These are phyloP conservation scores for Mesoligia furuncula DNA, from an alignment of 2,888 invertebrate species.

Conservation along the genomic window DNA sequence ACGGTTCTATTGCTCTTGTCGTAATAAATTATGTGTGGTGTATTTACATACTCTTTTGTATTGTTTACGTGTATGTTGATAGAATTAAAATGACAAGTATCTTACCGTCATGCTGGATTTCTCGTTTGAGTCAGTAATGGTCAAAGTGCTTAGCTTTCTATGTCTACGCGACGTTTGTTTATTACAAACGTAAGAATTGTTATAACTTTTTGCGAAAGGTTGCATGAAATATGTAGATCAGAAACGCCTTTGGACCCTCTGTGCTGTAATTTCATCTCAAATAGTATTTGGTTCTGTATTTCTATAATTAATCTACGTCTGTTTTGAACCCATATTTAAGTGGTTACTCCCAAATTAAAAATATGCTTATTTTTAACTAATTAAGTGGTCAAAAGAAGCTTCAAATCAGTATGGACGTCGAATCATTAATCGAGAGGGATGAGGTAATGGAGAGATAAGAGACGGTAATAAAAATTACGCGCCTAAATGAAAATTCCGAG, in stretches of 20 bases:
- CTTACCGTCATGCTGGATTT: not conserved
- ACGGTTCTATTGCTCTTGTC: slow-evolving; percentile 41
- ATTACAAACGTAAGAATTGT: slow-evolving; percentile 1
- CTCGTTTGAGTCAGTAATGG: not conserved
- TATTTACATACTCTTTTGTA: not conserved
- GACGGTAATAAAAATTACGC: slow-evolving; percentile 1
- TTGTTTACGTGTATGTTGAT: not conserved
- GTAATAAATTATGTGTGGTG: slow-evolving; percentile 47
- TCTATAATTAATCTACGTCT: not conserved
- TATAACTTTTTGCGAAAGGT: not conserved
- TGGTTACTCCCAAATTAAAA: not conserved
- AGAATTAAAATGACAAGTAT: not conserved
- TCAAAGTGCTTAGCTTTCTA: not conserved
- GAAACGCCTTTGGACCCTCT: too few relatives aligned
- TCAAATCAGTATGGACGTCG: not conserved
- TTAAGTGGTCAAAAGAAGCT: slow-evolving; percentile 18
- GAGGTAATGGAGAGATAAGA: not conserved
- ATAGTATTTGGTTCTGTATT: not conserved
- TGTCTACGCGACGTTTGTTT: not conserved
- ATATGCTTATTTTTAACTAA: slow-evolving; percentile 19
- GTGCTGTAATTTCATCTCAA: not conserved
- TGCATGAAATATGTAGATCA: not conserved
- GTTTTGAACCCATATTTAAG: not conserved
- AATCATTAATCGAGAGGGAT: slow-evolving; percentile 37
- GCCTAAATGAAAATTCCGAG: slow-evolving; percentile 12